Evolutionary conservation across 2,797 vertebrate genomes (phyloP).

Genomic region (Sciurus carolinensis): DNA sequence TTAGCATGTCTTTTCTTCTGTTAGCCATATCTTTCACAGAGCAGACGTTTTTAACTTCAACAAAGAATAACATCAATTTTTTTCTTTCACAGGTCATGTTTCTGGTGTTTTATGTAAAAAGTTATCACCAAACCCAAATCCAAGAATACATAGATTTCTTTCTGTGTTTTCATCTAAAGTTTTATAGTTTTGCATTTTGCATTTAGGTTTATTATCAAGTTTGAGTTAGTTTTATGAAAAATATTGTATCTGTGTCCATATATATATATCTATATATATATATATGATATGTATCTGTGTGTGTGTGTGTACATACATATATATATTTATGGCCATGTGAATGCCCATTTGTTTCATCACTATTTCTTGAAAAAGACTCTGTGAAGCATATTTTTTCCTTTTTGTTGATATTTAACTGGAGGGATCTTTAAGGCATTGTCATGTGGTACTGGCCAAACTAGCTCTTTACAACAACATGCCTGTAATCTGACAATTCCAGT

Average conservation of each 20-base stretch:
- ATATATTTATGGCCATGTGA: too few species aligned
- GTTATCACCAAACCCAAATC: not conserved
- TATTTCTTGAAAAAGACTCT: not conserved
- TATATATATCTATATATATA: too few species aligned
- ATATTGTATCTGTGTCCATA: not conserved
- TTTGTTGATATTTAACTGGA: not conserved
- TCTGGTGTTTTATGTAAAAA: not conserved
- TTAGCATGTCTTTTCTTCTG: not conserved
- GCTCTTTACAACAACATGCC: not conserved
- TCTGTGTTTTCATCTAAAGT: not conserved
- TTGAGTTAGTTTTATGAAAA: not conserved
- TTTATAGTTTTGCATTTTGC: not conserved
- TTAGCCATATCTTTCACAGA: not conserved
- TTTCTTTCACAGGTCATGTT: not conserved
- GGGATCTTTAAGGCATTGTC: not conserved
- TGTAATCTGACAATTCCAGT: not conserved
- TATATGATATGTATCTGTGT: too few species aligned
- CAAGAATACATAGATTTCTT: not conserved
- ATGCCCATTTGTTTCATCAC: not conserved
- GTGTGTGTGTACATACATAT: too few species aligned
- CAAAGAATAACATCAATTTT: not conserved
- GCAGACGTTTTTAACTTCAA: not conserved
- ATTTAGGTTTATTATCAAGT: not conserved
- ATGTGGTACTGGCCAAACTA: not conserved
- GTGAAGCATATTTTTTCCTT: not conserved